These are phyloP conservation scores for Festucalex cinctus DNA, from an alignment of 2,113 vertebrate genomes.

Conservation along the genomic window DNA sequence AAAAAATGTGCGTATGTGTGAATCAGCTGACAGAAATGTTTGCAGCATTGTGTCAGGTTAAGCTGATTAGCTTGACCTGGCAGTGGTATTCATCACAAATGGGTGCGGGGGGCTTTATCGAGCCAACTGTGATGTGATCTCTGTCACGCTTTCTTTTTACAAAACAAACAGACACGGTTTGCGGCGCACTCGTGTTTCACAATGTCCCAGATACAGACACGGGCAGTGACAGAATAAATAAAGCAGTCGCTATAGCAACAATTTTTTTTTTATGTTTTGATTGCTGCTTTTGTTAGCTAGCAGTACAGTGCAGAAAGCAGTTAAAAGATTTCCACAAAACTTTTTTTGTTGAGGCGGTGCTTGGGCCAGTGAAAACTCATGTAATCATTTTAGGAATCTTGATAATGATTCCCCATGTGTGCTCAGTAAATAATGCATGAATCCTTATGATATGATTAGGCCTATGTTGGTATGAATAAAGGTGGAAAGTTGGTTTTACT, in stretches of 20 bases:
- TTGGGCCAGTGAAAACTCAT: too few relatives aligned
- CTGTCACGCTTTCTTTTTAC: conserved; percentile 9
- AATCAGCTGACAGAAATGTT: conserved; percentile 24
- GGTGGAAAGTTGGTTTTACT: too few relatives aligned
- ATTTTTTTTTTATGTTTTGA: background rate
- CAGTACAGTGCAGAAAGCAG: background rate
- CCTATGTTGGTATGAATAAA: too few relatives aligned
- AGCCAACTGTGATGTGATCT: conserved; percentile 30
- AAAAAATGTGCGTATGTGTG: conserved; percentile 9
- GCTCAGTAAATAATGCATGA: too few relatives aligned
- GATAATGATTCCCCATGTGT: too few relatives aligned
- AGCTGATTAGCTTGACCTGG: conserved; percentile 27
- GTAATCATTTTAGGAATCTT: too few relatives aligned
- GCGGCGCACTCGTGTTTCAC: conserved; percentile 15
- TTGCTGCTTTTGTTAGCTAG: background rate
- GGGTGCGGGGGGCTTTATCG: conserved; percentile 29
- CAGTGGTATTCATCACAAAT: conserved; percentile 33
- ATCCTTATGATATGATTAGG: too few relatives aligned
- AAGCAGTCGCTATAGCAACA: background rate
- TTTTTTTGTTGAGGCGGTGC: too few relatives aligned
- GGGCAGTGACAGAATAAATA: conserved; percentile 36
- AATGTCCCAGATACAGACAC: conserved; percentile 15
- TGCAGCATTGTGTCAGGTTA: conserved; percentile 31
- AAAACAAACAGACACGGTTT: background rate
- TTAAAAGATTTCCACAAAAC: background rate